Percentiles rank a stretch among this genome's conserved stretches.
phyloP scores from a whole-genome alignment of 2,888 invertebrate species.

The Nipponacmea schrenckii region DNA sequence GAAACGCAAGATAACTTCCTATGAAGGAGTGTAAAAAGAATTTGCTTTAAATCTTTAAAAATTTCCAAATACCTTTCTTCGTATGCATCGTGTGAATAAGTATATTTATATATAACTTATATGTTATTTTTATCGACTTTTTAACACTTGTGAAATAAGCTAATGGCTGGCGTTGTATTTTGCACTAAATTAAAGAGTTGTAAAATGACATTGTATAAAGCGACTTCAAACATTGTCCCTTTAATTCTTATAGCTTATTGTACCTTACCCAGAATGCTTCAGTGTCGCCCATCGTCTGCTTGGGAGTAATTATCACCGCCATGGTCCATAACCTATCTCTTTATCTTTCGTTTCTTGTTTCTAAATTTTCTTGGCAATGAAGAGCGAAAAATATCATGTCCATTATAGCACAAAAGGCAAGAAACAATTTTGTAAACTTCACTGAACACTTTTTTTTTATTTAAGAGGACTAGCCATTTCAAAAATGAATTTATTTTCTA shows the following conservation, averaged over 20 bases:
- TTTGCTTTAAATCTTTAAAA: no score
- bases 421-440: not conserved
- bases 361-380: not conserved
- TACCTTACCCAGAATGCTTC: not conserved
- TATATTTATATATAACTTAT: no score
- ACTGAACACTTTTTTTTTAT: not conserved
- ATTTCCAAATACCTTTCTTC: no score
- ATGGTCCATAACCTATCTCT: not conserved
- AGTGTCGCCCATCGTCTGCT: constrained; percentile 5
- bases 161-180: not conserved
- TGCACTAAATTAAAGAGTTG: not conserved
- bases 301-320: not conserved
- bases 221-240: not conserved
- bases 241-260: not conserved
- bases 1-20: no score
- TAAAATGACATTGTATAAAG: not conserved
- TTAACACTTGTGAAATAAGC: not conserved
- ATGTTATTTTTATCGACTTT: not conserved
- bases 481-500: no score
- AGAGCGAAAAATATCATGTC: not conserved
- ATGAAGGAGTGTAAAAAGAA: no score
- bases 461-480: no score
- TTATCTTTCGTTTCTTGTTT: not conserved
- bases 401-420: not conserved
- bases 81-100: no score